Evolutionary conservation across 2,113 vertebrate genomes (phyloP).

Genomic region (Rhinichthys klamathensis): DNA sequence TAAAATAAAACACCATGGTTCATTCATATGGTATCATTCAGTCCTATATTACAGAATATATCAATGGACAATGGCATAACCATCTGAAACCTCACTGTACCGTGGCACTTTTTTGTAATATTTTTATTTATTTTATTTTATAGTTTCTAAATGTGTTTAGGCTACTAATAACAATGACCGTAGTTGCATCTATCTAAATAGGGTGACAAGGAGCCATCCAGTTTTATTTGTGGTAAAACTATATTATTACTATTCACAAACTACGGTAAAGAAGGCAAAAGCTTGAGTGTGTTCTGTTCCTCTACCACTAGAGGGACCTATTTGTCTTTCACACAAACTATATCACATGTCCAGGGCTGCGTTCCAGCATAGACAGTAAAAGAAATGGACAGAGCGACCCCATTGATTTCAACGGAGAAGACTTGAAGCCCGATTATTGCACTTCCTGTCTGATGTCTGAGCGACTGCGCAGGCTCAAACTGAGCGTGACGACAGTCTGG

Average conservation of each 20-base stretch:
- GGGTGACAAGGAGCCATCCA: not conserved
- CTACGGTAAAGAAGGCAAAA: not conserved
- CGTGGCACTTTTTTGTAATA: not conserved
- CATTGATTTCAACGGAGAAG: too few relatives aligned
- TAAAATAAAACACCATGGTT: not conserved
- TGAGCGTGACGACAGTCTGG: too few relatives aligned
- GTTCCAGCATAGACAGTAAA: too few relatives aligned
- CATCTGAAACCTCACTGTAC: too few relatives aligned
- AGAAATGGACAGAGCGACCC: too few relatives aligned
- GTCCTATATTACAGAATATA: too few relatives aligned
- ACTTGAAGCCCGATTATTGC: too few relatives aligned
- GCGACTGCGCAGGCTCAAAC: too few relatives aligned
- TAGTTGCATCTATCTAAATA: too few relatives aligned
- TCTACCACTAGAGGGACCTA: conserved; percentile 21
- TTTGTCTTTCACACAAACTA: not conserved
- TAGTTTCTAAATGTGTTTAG: not conserved
- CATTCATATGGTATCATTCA: too few relatives aligned
- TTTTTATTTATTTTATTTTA: not conserved
- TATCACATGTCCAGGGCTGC: not conserved
- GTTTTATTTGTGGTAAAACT: not conserved
- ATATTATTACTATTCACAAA: not conserved
- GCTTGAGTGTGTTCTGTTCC: not conserved
- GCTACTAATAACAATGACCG: not conserved
- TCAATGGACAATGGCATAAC: too few relatives aligned
- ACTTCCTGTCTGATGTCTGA: too few relatives aligned